These are phyloP conservation scores for Eunapius fragilis DNA, from an alignment of 37 sponge, comb jelly and placozoan genomes.

Conservation along the genomic window DNA sequence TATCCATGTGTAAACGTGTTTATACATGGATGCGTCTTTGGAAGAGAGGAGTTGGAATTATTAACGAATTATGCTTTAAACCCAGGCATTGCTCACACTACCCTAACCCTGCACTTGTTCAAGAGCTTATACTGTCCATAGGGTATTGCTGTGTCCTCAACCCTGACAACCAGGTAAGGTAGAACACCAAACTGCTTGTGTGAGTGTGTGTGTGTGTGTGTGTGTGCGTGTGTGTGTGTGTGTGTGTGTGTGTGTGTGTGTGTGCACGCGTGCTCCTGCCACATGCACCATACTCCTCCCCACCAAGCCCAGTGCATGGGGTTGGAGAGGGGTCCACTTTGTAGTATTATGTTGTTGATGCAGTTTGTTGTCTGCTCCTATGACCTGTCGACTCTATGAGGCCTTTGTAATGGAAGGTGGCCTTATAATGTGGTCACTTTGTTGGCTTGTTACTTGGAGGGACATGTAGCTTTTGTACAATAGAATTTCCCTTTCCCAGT, in stretches of 20 bases:
- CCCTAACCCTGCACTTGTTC: conserved; percentile 48
- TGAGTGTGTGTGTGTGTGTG: too few species aligned
- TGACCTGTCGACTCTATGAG: background rate
- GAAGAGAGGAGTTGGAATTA: background rate
- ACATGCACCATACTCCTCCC: background rate
- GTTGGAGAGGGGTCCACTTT: background rate
- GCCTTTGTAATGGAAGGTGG: background rate
- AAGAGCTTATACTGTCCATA: conserved; percentile 79
- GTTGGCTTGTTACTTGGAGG: background rate
- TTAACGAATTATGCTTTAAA: background rate
- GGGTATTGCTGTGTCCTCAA: conserved; percentile 90
- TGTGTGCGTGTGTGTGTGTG: too few species aligned
- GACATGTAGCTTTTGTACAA: background rate
- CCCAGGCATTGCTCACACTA: conserved; percentile 80
- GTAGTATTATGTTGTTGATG: background rate
- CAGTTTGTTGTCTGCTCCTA: background rate
- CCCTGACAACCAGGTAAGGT: conserved; percentile 81
- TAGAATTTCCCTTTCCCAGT: background rate
- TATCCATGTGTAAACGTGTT: background rate
- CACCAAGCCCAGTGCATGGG: background rate
- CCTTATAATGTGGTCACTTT: background rate
- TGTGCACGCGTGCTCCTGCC: too few species aligned
- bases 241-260: too few species aligned
- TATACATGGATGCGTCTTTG: too few species aligned
- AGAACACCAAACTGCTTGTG: too few species aligned